Evolutionary conservation across 2,797 vertebrate species (phyloP).

Genomic region (Emydoidea blandingii): DNA sequence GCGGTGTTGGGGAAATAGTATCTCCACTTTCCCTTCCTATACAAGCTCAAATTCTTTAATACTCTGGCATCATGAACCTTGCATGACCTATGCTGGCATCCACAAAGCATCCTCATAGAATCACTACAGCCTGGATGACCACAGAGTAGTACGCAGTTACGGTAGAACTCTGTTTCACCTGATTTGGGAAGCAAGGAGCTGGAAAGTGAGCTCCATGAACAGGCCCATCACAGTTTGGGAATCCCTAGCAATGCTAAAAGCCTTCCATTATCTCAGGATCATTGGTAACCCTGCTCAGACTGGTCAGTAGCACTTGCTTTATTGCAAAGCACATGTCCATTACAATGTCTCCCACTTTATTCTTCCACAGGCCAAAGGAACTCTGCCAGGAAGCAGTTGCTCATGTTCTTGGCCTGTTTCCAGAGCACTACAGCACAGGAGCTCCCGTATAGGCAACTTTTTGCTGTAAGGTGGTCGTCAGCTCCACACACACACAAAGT

Average conservation of each 20-base stretch:
- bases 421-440: neutral
- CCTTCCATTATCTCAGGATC: neutral
- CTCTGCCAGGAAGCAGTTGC: neutral
- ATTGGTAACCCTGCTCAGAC: neutral
- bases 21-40: slow-evolving; percentile 50
- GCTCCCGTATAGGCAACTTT: neutral
- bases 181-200: neutral
- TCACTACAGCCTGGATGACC: accelerated
- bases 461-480: neutral
- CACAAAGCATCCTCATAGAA: neutral
- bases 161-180: neutral
- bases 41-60: slow-evolving; percentile 31
- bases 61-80: slow-evolving; percentile 25
- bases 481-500: neutral
- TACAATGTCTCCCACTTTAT: accelerated
- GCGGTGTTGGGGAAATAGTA: neutral
- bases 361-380: neutral
- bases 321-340: accelerated
- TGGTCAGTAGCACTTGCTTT: neutral
- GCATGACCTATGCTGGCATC: neutral
- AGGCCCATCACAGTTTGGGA: neutral
- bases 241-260: neutral
- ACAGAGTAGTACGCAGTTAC: neutral
- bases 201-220: neutral
- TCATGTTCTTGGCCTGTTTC: neutral